Conservation (phyloP, 35 echinoderm and acorn worm species). For the Lytechinus pictus region DNA sequence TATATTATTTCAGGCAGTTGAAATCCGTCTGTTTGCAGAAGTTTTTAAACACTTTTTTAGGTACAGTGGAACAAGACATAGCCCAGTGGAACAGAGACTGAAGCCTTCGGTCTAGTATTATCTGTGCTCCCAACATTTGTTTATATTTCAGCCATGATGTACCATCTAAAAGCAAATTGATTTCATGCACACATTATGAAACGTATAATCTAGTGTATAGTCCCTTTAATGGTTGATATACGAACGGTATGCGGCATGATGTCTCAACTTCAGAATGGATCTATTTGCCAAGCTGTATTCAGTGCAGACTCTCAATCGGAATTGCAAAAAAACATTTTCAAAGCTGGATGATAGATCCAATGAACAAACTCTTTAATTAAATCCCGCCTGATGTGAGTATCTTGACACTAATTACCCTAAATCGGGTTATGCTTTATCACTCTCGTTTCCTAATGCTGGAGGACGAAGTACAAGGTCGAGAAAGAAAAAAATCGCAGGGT, state of each 20-base stretch:
- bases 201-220: not conserved
- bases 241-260: not conserved
- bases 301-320: not conserved
- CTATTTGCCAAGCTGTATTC: conserved; percentile 1
- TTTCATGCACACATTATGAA: not conserved
- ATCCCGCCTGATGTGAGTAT: not conserved
- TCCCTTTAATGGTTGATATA: conserved; percentile 12
- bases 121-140: too few relatives aligned
- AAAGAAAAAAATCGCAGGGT: not conserved
- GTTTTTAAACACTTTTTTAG: too few relatives aligned
- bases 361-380: conserved; percentile 14
- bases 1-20: too few relatives aligned
- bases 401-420: not conserved
- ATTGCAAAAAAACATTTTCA: conserved; percentile 1
- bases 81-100: too few relatives aligned
- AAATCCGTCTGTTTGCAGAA: too few relatives aligned
- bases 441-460: not conserved
- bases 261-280: not conserved
- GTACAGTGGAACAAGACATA: too few relatives aligned
- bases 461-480: not conserved
- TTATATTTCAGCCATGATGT: too few relatives aligned
- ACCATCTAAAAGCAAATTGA: not conserved
- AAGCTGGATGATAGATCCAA: not conserved
- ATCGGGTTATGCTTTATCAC: not conserved
- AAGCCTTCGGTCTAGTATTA: too few relatives aligned